phyloP scores from a whole-genome alignment of 2,113 vertebrate species.

The Hylia prasina region DNA sequence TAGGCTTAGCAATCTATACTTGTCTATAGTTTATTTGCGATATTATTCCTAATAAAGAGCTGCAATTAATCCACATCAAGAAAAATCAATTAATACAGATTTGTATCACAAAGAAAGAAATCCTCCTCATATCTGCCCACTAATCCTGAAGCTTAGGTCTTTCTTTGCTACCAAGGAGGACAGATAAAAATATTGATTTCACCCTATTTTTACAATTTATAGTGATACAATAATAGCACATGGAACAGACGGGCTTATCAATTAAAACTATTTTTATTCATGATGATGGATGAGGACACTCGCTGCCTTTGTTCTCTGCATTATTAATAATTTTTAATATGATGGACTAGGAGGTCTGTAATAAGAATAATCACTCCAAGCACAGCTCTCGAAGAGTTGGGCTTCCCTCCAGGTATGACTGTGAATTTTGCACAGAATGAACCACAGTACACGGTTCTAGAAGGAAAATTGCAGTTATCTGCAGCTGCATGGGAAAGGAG shows the following conservation, averaged over 20 bases:
- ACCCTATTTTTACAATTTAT: slow-evolving; percentile 51
- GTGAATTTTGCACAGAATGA: not conserved
- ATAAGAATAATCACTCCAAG: not conserved
- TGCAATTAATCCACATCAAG: slow-evolving; percentile 68
- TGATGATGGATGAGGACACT: not conserved
- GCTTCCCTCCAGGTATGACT: not conserved
- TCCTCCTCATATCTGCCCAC: slow-evolving; percentile 50
- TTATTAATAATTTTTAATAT: slow-evolving; percentile 24
- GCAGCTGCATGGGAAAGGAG: not conserved
- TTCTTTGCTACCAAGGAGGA: slow-evolving; percentile 38
- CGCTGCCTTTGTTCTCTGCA: not conserved
- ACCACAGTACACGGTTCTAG: not conserved
- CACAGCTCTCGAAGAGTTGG: not conserved
- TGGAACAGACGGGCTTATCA: slow-evolving; percentile 57
- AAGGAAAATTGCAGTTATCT: not conserved
- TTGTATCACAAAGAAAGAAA: slow-evolving; percentile 71
- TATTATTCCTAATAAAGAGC: slow-evolving; percentile 65
- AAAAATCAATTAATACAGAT: slow-evolving; percentile 73
- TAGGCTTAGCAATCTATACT: slow-evolving; percentile 61
- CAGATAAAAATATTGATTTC: slow-evolving; percentile 66
- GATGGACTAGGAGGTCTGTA: not conserved
- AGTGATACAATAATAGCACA: slow-evolving; percentile 13
- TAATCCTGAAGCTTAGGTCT: slow-evolving; percentile 56
- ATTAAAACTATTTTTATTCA: slow-evolving; percentile 31
- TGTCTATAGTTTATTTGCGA: slow-evolving; percentile 48